Evolutionary conservation across 2,888 invertebrate genomes (phyloP).

Genomic region (Coelopa pilipes): DNA sequence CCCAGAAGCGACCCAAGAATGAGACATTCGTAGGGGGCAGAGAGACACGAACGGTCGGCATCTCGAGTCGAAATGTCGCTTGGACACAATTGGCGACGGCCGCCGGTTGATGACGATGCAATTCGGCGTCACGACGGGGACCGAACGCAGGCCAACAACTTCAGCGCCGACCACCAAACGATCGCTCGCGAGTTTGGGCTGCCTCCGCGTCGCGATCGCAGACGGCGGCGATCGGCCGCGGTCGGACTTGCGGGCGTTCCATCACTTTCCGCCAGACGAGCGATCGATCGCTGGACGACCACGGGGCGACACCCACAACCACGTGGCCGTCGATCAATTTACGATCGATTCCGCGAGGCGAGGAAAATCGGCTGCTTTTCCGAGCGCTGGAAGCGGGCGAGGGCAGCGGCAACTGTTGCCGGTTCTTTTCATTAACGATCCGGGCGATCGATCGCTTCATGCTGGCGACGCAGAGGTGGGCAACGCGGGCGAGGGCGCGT

Average conservation of each 20-base stretch:
- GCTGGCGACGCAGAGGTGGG: constrained; percentile 12
- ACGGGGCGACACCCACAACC: not conserved
- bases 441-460: too few relatives aligned
- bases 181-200: too few relatives aligned
- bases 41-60: not conserved
- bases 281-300: not conserved
- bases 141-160: not conserved
- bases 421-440: too few relatives aligned
- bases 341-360: constrained; percentile 7
- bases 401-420: not conserved
- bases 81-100: constrained; percentile 3
- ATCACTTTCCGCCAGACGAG: not conserved
- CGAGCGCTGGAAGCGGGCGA: not conserved
- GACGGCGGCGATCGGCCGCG: not conserved
- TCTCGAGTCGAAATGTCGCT: not conserved
- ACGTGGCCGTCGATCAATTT: constrained; percentile 21
- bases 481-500: constrained; percentile 9
- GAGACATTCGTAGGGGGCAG: too few relatives aligned
- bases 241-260: constrained; percentile 1
- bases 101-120: constrained; percentile 7
- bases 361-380: constrained; percentile 13
- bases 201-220: too few relatives aligned
- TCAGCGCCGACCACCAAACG: constrained; percentile 8
- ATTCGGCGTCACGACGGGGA: not conserved
- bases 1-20: too few relatives aligned